Conservation (phyloP, 2,113 vertebrate species). For the Myxocyprinus asiaticus region DNA sequence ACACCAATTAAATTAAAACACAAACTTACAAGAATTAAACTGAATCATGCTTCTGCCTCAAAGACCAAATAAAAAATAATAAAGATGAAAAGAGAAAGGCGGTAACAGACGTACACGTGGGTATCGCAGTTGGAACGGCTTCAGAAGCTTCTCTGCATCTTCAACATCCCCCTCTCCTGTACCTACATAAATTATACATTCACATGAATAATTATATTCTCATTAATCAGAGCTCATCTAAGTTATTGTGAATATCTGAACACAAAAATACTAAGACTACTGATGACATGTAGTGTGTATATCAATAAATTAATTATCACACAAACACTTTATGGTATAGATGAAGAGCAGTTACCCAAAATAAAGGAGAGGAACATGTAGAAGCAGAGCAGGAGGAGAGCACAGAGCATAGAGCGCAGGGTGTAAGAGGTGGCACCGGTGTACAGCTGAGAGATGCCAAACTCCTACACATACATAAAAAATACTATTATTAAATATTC, state of each 20-base stretch:
- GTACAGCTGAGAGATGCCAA: conserved; percentile 75
- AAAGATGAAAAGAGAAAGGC: too few relatives aligned
- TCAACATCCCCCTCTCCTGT: conserved; percentile 77
- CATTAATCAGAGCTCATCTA: background rate
- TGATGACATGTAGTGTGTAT: too few relatives aligned
- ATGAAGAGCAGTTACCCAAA: conserved; percentile 66
- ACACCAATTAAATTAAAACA: too few relatives aligned
- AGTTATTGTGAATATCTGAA: too few relatives aligned
- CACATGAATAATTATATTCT: background rate
- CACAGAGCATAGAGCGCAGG: conserved; percentile 80
- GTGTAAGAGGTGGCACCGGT: conserved; percentile 72
- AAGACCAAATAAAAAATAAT: too few relatives aligned
- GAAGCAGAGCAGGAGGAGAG: conserved; percentile 80
- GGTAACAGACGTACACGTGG: conserved; percentile 68
- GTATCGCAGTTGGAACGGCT: conserved; percentile 76
- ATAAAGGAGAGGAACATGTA: conserved; percentile 83
- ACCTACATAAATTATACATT: conserved; percentile 61
- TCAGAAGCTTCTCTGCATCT: conserved; percentile 77
- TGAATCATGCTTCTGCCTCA: too few relatives aligned
- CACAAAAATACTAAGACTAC: too few relatives aligned
- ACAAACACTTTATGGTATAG: too few relatives aligned
- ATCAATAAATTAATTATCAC: too few relatives aligned
- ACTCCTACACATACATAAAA: conserved; percentile 67
- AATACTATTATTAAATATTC: background rate
- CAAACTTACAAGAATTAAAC: too few relatives aligned